Evolutionary conservation across 2,113 vertebrate genomes (phyloP).

Genomic region (Indicator maculatus): DNA sequence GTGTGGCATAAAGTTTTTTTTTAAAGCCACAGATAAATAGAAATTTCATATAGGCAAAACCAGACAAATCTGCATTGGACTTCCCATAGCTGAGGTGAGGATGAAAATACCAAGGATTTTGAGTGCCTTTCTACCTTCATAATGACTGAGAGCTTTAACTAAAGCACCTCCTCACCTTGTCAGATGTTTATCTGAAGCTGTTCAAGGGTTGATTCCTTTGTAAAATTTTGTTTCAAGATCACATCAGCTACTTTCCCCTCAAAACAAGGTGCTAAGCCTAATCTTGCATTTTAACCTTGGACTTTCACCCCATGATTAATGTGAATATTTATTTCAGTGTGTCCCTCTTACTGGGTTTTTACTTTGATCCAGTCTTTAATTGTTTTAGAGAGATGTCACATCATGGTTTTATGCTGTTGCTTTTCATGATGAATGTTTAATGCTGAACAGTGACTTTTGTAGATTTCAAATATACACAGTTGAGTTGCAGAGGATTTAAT

Average conservation of each 20-base stretch:
- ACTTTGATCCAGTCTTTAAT: constrained; percentile 61
- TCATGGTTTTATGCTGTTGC: constrained; percentile 64
- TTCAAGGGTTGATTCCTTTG: constrained; percentile 52
- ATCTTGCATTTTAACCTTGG: constrained; percentile 66
- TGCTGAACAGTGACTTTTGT: constrained; percentile 71
- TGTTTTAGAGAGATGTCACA: constrained; percentile 60
- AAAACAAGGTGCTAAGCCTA: constrained; percentile 72
- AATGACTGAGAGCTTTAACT: constrained; percentile 77
- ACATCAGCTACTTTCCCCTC: constrained; percentile 64
- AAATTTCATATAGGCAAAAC: constrained; percentile 46
- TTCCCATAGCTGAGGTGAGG: constrained; percentile 49
- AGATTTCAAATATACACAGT: constrained; percentile 67
- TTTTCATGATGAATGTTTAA: constrained; percentile 72
- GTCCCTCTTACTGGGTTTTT: constrained; percentile 64
- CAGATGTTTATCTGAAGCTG: constrained; percentile 8
- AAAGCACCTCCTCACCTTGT: constrained; percentile 45
- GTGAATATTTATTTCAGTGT: constrained; percentile 82
- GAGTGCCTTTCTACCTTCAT: constrained; percentile 80
- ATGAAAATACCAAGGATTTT: constrained; percentile 38
- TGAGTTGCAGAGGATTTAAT: constrained; percentile 73
- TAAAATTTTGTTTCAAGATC: constrained; percentile 51
- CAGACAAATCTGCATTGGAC: constrained; percentile 26
- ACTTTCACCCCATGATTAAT: constrained; percentile 78
- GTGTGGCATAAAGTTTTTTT: constrained; percentile 20
- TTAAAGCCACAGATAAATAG: constrained; percentile 30